Conservation (phyloP, 2,888 invertebrate genomes). For the Dasysyrphus tricinctus region DNA sequence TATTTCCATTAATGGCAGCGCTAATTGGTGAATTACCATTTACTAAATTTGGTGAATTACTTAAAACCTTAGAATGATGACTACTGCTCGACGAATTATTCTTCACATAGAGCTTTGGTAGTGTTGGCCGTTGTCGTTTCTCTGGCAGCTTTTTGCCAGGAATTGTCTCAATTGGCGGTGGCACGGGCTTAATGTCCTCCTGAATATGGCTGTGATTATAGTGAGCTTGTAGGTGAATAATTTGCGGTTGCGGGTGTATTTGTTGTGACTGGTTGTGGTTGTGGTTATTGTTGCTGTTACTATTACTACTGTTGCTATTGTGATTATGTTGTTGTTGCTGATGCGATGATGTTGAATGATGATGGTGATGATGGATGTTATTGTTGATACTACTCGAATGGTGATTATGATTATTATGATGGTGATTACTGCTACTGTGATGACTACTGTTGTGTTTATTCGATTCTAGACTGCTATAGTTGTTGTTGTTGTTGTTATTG, state of each 20-base stretch:
- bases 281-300: constrained; percentile 74
- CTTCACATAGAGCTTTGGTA: constrained; percentile 92
- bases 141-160: constrained; percentile 92
- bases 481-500: constrained; percentile 78
- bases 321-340: constrained; percentile 76
- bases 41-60: constrained; percentile 74
- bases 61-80: constrained; percentile 75
- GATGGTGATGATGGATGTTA: constrained; percentile 80
- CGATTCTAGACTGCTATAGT: constrained; percentile 82
- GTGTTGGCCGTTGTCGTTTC: constrained; percentile 89
- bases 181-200: constrained; percentile 91
- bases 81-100: constrained; percentile 82
- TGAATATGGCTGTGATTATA: constrained; percentile 85
- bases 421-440: constrained; percentile 83
- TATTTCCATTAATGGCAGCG: constrained; percentile 85
- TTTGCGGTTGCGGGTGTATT: constrained; percentile 76
- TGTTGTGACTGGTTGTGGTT: constrained; percentile 72
- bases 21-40: constrained; percentile 86
- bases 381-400: constrained; percentile 77
- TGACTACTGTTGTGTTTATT: constrained; percentile 82
- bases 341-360: constrained; percentile 81
- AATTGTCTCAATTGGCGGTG: constrained; percentile 96
- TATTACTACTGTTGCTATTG: constrained; percentile 81
- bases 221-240: constrained; percentile 77
- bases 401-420: constrained; percentile 83